phyloP scores from a whole-genome alignment of 2,113 vertebrate species.

The Stegastes partitus region DNA sequence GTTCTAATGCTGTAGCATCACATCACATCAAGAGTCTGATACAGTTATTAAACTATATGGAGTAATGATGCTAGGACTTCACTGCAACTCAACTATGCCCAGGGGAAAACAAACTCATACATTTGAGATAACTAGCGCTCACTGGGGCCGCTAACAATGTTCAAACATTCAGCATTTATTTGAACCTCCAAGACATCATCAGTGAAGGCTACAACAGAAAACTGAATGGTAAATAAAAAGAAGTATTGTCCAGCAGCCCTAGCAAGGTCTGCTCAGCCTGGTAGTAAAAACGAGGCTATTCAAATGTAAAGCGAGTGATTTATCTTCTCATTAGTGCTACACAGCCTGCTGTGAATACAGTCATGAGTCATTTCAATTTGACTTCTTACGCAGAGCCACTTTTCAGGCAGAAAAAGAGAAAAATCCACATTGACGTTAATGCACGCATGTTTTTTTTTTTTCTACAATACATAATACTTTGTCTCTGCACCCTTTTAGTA shows the following conservation, averaged over 20 bases:
- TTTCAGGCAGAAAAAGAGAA: neutral
- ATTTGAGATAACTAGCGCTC: neutral
- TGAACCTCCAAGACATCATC: slow-evolving; percentile 8
- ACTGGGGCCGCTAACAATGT: neutral
- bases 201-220: neutral
- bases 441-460: neutral
- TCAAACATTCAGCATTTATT: slow-evolving; percentile 19
- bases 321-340: slow-evolving; percentile 55
- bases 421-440: neutral
- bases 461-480: neutral
- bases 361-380: slow-evolving; percentile 33
- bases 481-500: neutral
- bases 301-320: slow-evolving; percentile 64
- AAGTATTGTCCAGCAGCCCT: slow-evolving; percentile 5
- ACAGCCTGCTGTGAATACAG: slow-evolving; percentile 19
- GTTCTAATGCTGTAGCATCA: neutral
- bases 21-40: neutral
- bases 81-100: neutral
- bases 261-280: neutral
- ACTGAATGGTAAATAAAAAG: slow-evolving; percentile 8
- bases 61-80: neutral
- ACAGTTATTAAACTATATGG: neutral
- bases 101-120: neutral
- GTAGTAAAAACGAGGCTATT: slow-evolving; percentile 49
- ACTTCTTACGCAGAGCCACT: neutral